Percentiles rank a stretch among this genome's conserved stretches.
phyloP scores from a whole-genome alignment of 2,888 invertebrate species.

The Glyphotaelius pellucidus region DNA sequence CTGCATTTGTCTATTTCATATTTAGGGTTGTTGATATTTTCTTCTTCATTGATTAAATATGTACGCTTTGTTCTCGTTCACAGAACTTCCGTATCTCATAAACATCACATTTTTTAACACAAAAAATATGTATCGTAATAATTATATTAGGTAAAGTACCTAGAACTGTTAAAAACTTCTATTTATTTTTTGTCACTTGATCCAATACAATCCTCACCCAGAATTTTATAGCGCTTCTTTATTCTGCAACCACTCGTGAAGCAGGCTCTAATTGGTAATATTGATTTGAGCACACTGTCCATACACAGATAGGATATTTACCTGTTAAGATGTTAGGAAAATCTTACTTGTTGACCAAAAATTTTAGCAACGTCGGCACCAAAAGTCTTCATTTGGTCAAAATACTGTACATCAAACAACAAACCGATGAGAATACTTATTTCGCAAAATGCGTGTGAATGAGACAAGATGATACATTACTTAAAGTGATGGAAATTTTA shows the following conservation, averaged over 20 bases:
- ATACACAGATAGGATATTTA: slow-evolving; percentile 5
- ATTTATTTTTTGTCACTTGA: neutral
- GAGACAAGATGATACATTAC: neutral
- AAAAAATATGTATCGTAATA: too few relatives aligned
- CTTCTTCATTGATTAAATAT: too few relatives aligned
- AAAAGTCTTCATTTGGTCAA: neutral
- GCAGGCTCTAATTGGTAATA: slow-evolving; percentile 11
- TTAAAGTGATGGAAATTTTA: neutral
- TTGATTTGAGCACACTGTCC: neutral
- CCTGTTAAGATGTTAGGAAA: slow-evolving; percentile 11
- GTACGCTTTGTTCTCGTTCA: too few relatives aligned
- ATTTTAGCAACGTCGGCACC: neutral
- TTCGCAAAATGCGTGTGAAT: neutral
- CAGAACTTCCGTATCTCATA: too few relatives aligned
- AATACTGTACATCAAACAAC: neutral
- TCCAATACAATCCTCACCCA: neutral
- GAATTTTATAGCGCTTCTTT: neutral
- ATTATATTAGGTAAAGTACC: too few relatives aligned
- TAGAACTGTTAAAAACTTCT: too few relatives aligned
- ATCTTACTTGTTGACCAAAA: neutral
- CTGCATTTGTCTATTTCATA: too few relatives aligned
- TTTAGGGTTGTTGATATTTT: too few relatives aligned
- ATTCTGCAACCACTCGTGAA: neutral
- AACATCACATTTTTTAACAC: too few relatives aligned
- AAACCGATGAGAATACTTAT: neutral